Conservation (phyloP, 2,888 invertebrate species). For the Gryllus longicercus region DNA sequence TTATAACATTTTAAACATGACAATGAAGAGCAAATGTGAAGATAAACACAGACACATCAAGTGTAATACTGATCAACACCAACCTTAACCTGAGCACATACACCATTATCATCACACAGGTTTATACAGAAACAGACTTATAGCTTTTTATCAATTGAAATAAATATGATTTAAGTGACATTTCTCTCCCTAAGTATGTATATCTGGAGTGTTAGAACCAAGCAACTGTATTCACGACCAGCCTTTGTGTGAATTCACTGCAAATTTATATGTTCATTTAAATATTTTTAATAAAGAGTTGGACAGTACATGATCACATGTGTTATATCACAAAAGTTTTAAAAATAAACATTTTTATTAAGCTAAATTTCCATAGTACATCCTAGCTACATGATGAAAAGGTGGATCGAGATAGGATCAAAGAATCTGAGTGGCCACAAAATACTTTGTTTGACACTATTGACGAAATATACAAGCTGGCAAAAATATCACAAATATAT, state of each 20-base stretch:
- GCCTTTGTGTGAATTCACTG: neutral
- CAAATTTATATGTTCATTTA: neutral
- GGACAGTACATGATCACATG: neutral
- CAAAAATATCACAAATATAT: conserved; percentile 17
- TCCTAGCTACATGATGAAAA: conserved; percentile 1
- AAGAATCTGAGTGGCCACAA: conserved; percentile 5
- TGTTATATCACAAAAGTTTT: neutral
- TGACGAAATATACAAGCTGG: neutral
- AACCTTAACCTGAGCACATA: neutral
- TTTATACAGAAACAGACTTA: neutral
- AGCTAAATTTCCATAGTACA: neutral
- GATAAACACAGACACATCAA: conserved; percentile 2
- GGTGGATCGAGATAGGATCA: neutral
- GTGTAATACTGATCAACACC: conserved; percentile 17
- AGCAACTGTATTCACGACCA: neutral
- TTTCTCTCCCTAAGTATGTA: neutral
- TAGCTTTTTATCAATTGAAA: neutral
- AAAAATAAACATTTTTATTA: neutral
- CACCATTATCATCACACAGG: neutral
- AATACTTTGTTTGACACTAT: neutral
- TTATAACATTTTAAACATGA: neutral
- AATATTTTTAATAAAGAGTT: conserved; percentile 19
- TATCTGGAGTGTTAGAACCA: neutral
- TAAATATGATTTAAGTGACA: neutral
- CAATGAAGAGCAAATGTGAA: neutral